Conservation (phyloP, 2,888 invertebrate genomes). For the Drosophila quasianomalipes region DNA sequence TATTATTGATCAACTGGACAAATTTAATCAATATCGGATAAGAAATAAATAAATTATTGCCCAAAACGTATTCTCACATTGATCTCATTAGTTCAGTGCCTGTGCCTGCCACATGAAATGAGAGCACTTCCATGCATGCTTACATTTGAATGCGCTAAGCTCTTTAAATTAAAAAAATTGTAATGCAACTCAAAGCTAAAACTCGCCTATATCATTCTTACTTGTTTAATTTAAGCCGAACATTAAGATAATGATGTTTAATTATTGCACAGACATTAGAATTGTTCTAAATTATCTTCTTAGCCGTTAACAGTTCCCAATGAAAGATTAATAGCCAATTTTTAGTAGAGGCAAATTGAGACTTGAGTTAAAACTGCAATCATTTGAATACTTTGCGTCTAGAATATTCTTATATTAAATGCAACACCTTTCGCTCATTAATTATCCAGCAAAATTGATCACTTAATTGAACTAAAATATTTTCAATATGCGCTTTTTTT, state of each 20-base stretch:
- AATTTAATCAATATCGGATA: background rate
- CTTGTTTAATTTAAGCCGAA: background rate
- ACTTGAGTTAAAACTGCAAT: background rate
- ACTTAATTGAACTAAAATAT: conserved; percentile 7
- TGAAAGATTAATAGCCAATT: background rate
- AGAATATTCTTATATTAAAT: background rate
- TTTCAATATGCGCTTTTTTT: background rate
- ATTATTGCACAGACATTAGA: background rate
- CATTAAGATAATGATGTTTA: background rate
- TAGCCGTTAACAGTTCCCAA: too few relatives aligned
- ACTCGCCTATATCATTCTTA: background rate
- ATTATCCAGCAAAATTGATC: conserved; percentile 13
- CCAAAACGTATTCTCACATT: background rate
- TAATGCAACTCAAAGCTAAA: background rate
- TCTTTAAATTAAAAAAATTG: background rate
- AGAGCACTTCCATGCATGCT: background rate
- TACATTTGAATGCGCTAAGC: background rate
- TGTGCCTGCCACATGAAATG: background rate
- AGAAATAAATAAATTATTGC: background rate
- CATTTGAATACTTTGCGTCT: background rate
- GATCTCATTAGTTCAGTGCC: background rate
- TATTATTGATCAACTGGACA: background rate
- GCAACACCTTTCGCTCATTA: background rate
- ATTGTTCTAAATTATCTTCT: background rate
- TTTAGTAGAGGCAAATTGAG: background rate